A percentile compares a stretch with the other conserved stretches of the same genome.
Evolutionary conservation across 2,113 vertebrate species (phyloP).

Genomic region (Passer domesticus): DNA sequence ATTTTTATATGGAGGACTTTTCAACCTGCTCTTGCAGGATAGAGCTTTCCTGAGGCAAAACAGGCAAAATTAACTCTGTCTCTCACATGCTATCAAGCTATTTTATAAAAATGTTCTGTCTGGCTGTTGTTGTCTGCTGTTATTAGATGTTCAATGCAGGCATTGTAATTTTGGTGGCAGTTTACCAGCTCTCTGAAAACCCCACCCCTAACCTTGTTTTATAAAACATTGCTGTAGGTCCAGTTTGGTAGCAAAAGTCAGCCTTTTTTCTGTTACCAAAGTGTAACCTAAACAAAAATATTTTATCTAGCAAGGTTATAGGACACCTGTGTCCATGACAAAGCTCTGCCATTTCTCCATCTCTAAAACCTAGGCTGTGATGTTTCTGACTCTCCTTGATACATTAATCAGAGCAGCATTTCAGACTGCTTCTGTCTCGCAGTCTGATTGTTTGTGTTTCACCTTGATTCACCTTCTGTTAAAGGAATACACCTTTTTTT

Average conservation of each 20-base stretch:
- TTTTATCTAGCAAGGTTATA: neutral
- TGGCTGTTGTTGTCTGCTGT: neutral
- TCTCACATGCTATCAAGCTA: neutral
- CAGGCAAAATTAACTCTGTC: neutral
- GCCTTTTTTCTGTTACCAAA: neutral
- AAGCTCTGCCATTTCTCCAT: neutral
- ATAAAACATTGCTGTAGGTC: neutral
- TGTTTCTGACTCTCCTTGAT: neutral
- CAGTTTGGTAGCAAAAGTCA: neutral
- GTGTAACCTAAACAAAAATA: neutral
- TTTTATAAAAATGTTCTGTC: neutral
- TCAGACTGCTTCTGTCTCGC: neutral
- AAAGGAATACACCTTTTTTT: neutral
- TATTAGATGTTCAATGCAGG: neutral
- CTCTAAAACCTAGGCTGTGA: neutral
- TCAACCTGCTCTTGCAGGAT: neutral
- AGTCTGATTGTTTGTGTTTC: neutral
- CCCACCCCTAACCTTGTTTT: neutral
- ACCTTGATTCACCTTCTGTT: constrained; percentile 6
- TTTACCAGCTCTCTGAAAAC: neutral
- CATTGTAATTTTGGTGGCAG: neutral
- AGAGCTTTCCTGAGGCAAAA: neutral
- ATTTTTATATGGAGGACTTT: neutral
- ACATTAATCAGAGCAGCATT: neutral
- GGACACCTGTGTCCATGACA: neutral